Base-by-base conservation (phyloP, 1,140 invertebrate species). In the Cherax destructor region DNA sequence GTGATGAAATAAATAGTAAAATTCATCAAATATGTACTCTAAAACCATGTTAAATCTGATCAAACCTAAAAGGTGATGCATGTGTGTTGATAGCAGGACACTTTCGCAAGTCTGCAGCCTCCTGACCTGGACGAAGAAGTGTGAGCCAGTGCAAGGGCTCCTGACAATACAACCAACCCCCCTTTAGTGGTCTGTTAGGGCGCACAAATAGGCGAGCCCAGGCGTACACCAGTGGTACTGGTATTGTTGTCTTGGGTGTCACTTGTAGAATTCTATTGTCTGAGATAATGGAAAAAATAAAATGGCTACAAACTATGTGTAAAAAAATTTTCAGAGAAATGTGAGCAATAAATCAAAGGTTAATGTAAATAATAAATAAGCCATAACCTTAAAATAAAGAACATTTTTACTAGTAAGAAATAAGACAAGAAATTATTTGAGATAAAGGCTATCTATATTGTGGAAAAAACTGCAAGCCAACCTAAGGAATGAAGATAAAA, bases 111-210 rank as follows among this genome's bases (percentile, higher is more conserved):
- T 95, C 95, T 93, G 96, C 95, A 13, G 94, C 94, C 18, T 95
- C 93, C 92, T 97, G 96, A 2, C 95, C 94, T 10, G 95, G 95
- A 91, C 95, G 95, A n/a, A 94, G 95, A 9, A 97, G 96, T 86
- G 95, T 94, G 24, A 96, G 95, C 97, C 97, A 97, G 74, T 95
- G 94, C 30, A 97, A 95, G 3, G 96, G 94, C 91, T 96, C 95
- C 85, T 95, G 95, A 93, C 96, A 97, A 94, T 96, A 97, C 85
- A 92, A 88, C 92, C 91, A 92, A 24, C 86, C 69, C 4, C 86
- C 90, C 59, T 86, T 76, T 18, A 49, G 18, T 47, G 87, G 61
- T n/a, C 18, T 86, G 93, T 95, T 80, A 18, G 96, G 96, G 86
- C 95, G 95, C 4, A 96, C 94, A 93, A 95, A 96, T 88, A 97